These are phyloP conservation scores for Anthoscopus minutus DNA, from an alignment of 2,113 vertebrate genomes.

Conservation along the genomic window DNA sequence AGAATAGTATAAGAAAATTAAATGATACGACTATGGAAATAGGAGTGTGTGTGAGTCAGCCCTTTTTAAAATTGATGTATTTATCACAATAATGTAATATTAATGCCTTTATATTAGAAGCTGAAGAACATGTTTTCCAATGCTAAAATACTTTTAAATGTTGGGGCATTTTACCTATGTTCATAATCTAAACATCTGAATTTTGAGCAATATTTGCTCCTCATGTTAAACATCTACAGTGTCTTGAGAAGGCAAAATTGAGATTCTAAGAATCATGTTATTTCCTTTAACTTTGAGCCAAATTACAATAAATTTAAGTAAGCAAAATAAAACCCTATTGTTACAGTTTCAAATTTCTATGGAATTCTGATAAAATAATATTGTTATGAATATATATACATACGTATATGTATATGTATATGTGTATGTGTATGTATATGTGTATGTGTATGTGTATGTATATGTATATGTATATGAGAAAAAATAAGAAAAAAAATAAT, in stretches of 20 bases:
- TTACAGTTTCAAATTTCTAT: neutral
- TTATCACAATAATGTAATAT: neutral
- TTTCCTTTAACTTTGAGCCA: neutral
- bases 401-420: neutral
- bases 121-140: neutral
- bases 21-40: neutral
- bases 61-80: neutral
- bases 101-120: neutral
- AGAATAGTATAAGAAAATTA: neutral
- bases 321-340: fast-evolving
- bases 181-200: neutral
- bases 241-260: neutral
- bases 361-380: neutral
- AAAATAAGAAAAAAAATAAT: no score
- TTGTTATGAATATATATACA: neutral
- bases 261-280: neutral
- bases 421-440: neutral
- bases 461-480: neutral
- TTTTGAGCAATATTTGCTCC: neutral
- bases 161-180: neutral
- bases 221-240: neutral
- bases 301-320: neutral
- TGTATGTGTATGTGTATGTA: neutral
- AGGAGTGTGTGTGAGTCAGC: neutral
- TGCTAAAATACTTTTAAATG: neutral